Evolutionary conservation across 2,113 vertebrate species (phyloP), one percentile per base, ranked within the genome.

Genomic region (Stercorarius parasiticus): DNA sequence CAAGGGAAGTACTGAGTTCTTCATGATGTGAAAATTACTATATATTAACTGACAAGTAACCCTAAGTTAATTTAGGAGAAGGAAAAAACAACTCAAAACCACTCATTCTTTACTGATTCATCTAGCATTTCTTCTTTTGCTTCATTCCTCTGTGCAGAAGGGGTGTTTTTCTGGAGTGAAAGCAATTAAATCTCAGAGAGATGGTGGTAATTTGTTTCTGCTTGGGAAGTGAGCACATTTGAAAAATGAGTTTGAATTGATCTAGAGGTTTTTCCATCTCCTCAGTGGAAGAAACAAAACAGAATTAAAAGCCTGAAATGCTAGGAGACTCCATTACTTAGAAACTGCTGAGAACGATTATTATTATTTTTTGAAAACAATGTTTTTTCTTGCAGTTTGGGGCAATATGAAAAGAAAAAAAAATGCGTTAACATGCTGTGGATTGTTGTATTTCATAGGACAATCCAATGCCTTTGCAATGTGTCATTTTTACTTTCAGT

Each of bases 231-330:
- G 53, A 95, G 53, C 59, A 82, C 81, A 87, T 92, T 94, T 93
- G 88, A 96, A 94, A 93, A 94, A 95, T 49, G 34, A 85, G 49
- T 95, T 87, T 93, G 73, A 95, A 95, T 95, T 84, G 89, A 95
- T 95, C 74, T 66, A 87, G 69, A 73, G 22, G 9, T 79, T 97
- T 97, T 93, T 95, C 83, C 73, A 49, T 85, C 77, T 93, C 58
- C 49, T 86, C 62, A 65, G 52, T 92, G 80, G 70, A 93, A 97
- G 84, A 94, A 96, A 81, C 47, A 94, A 96, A 96, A 77, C 74
- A 90, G 71, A 94, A 95, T 90, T 90, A 92, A 91, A 80, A 76
- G 67, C 47, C n/a, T 85, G 56, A 77, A 88, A 93, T 65, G 79
- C 59, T 86, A 80, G 70, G 59, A 83, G 50, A 67, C 66, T 88